Evolutionary conservation across 1,140 invertebrate genomes (phyloP), one percentile per base, ranked within the genome.

Genomic region (Drosophila oshimai): DNA sequence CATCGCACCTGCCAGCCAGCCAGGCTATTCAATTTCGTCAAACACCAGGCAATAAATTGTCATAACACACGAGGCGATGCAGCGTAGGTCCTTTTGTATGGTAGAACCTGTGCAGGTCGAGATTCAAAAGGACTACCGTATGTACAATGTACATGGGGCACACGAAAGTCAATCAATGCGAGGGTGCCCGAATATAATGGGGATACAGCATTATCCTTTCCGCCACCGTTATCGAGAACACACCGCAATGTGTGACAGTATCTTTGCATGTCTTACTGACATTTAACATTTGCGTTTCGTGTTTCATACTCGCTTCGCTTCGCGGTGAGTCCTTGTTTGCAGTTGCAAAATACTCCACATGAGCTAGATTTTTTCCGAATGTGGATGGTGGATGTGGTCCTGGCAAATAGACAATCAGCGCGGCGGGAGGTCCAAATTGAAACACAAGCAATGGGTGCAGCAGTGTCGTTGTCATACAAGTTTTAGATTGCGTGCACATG

Each of bases 281-380:
- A 86, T 87, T 80, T 87, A 79, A 80, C 80, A 75, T 87, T 86
- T 80, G 65, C 61, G 81, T 76, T 80, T 87, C 80, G 76, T 86
- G 80, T 84, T 87, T 75, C 76, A 72, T 75, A 57, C 50, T 53
- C 29, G 18, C 10, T 28, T 53, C 34, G 24, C 28, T 28, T 53
- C 34, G 24, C 28, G 41, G 36, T 61, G 34, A 61, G 50, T 22
- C 31, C 26, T 58, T 58, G 45, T 58, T 45, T 58, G 45, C 65
- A 28, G 37, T 55, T 53, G 29, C 54, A 50, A 64, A 47, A 44
- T 15, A 44, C 41, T 15, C 41, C 12, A 12, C 55, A 50, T 37
- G 22, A 57, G 62, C 45, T 61, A 44, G 39, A 53, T 61, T 37
- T 42, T 74, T 29, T 39, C 29, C 41, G 7, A 55, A 50, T 75